Evolutionary conservation across 2,797 vertebrate species (phyloP), one percentile per base, ranked within the genome.

Genomic region (Pelochelys cantorii): DNA sequence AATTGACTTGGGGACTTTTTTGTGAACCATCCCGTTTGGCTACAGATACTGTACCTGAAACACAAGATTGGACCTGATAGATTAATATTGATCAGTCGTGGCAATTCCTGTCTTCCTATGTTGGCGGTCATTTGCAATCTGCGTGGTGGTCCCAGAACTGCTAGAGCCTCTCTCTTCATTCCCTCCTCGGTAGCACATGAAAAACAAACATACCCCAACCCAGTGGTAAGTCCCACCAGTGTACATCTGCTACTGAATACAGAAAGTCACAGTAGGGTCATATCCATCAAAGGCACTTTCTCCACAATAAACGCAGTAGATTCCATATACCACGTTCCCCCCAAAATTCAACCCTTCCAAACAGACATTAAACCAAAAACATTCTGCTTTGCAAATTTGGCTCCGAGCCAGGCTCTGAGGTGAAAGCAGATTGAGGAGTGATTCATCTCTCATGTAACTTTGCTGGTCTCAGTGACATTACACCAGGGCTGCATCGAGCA

Each of bases 351-450:
- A 75, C 74, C 23, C n/a, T 59, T 79, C 83, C 68, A 90, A 83
- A 11, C 79, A 94, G 79, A 93, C 87, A 81, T 65, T 48, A 83
- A 90, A 93, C 3, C 7, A 74, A 57, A 31, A n/a, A 14, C 89
- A n/a, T 84, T 92, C 65, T 0, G 5, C 20, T 34, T 53, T 91
- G 25, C 37, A 59, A 95, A 85, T 71, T 83, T 77, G 74, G 14
- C 42, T 77, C 37, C 25, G 37, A 75, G 42, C 4, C 25, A 52
- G 25, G 42, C 14, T 42, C 25, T 48, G 74, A 91, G 20, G 79
- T 79, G 37, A 81, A 54, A 92, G 85, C 13, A 27, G 56, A 25
- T 75, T 25, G 13, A 27, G 23, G 14, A 29, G 7, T 48, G 42
- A 77, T 48, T 77, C 37, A 48, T 48, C 23, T 48, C 42, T 48